Evolutionary conservation across 2,113 vertebrate genomes (phyloP), one percentile per base, ranked within the genome.

Genomic region (Tragelaphus scriptus): DNA sequence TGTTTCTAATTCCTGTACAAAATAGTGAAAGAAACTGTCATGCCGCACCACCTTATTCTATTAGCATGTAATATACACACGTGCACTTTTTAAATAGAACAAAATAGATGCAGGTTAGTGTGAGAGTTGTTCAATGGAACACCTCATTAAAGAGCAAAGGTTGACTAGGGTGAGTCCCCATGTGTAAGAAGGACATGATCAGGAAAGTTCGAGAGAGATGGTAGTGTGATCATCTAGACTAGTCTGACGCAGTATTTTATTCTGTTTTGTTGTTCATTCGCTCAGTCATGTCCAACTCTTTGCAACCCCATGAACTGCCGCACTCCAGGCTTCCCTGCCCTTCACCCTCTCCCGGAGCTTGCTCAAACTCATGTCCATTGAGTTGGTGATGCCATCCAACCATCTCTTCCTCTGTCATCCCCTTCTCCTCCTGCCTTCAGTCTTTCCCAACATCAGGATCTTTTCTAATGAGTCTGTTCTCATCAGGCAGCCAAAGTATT

Each of bases 31-130:
- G 21, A 26, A 77, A 88, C 14, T 2, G 1, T 47, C n/a, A 26
- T 65, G 7, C n/a, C 9, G 7, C 9, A 65, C 19, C 0, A 7
- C 5, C 36, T 44, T 5, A 1, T 17, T 30, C n/a, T 92, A 15
- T 16, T n/a, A 55, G 16, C 23, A 2, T 58, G 28, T 9, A n/a
- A 25, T 19, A 15, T 13, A 2, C 1, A 2, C 10, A 4, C 0
- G 12, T 32, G 2, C 47, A 44, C 26, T 59, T 93, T 89, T 94
- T 23, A 92, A 92, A 51, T 17, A 81, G 15, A 85, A 87, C 26
- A 63, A 40, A 13, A 30, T 61, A 81, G 92, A 44, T 23, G 40
- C 80, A 44, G 13, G 55, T 79, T 44, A 10, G 9, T 26, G 6
- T 71, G 32, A 92, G 14, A 90, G 19, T 40, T 96, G 16, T 61